These are phyloP conservation scores for Acrocyrtus sp. DNA, from an alignment of 2,888 invertebrate genomes.

Conservation along the genomic window DNA sequence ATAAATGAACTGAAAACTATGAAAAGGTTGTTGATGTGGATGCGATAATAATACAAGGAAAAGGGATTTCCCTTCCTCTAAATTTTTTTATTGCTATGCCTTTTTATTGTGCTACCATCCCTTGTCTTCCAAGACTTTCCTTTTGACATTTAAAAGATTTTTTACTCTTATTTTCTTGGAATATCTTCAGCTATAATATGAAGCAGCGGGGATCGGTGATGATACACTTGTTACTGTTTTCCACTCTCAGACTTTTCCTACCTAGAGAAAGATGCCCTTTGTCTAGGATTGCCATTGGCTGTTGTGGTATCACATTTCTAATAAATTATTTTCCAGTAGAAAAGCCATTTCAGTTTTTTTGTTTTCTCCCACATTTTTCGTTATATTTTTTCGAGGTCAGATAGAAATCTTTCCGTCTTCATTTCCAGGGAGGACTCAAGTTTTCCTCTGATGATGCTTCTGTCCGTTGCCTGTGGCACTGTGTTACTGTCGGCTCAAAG, in stretches of 20 bases:
- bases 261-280: too few relatives aligned
- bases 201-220: too few relatives aligned
- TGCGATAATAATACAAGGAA: conserved; percentile 1
- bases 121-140: neutral
- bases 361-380: neutral
- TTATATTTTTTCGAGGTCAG: neutral
- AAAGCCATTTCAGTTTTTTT: conserved; percentile 1
- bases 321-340: conserved; percentile 14
- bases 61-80: neutral
- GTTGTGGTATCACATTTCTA: neutral
- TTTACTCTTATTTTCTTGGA: neutral
- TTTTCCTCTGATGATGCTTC: conserved; percentile 6
- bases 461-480: conserved; percentile 16
- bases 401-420: conserved; percentile 18
- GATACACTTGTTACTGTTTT: too few relatives aligned
- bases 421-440: neutral
- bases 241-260: too few relatives aligned
- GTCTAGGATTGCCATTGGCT: too few relatives aligned
- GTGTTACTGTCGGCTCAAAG: conserved; percentile 14
- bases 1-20: too few relatives aligned
- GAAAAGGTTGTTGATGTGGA: neutral
- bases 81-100: conserved; percentile 2
- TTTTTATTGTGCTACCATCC: too few relatives aligned
- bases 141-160: conserved; percentile 2
- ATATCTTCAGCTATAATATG: conserved; percentile 1